Base-by-base conservation (phyloP, 2,888 invertebrate species). In the Dinocampus coccinellae region DNA sequence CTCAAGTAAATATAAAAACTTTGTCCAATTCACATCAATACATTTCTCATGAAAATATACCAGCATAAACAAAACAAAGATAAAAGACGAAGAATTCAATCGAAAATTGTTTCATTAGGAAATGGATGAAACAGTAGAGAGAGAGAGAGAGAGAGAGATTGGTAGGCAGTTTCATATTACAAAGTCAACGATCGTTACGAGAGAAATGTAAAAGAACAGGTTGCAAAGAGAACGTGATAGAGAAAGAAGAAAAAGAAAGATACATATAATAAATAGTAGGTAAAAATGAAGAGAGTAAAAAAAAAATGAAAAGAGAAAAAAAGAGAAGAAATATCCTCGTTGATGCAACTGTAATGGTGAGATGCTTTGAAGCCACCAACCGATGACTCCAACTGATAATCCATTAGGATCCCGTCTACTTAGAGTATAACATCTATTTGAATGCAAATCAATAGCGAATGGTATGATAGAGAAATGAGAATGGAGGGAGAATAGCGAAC, bases 401-500 rank as follows among this genome's bases (percentile, higher is more conserved):
- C 87, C 87, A 87, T 87, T 87, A 87, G 87, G 86, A 87, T 87
- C 85, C n/a, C 85, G 85, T 85, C 86, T 87, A 87, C 87, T 87
- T 87, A 87, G 85, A 86, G 87, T 86, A 85, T 86, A 87, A 86
- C 87, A 85, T 87, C 86, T 87, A 87, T 87, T 87, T 86, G 86
- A 87, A 87, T 87, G 87, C 86, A 87, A 87, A 87, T 87, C 87
- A 86, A 87, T 87, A 85, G 85, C 84, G 85, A 84, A 85, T 82
- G 84, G 47, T 16, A 47, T 39, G 39, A 33, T 34, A 29, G 29
- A 42, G 63, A 34, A 67, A 69, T 29, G 72, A 74, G 73, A 73
- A 71, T 70, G 62, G 82, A 70, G 75, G 75, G 77, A 77, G 79
- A 85, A 84, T 83, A 84, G 82, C 81, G 83, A 83, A 80, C 83